Base-by-base conservation (phyloP, 2,888 invertebrate species). In the Nycteola revayana region DNA sequence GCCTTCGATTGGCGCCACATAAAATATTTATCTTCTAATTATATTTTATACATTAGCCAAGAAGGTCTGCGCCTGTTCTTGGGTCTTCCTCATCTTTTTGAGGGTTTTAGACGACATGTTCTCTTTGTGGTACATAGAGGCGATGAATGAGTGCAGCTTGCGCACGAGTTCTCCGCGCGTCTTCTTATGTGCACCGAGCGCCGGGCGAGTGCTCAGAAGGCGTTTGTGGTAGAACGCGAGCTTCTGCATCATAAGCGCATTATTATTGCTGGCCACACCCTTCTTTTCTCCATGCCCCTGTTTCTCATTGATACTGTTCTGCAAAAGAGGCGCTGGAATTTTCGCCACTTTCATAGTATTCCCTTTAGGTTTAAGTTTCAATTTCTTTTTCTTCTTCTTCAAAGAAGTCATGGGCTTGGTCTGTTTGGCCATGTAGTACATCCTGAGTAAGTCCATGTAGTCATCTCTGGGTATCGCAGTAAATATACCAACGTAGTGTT, bases 401-500 rank as follows among this genome's bases (percentile, higher is more conserved):
- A n/a, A 7, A 3, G 21, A n/a, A 7, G 58, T 66, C 10, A 52
- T 45, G 8, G 49, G 34, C 4, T 42, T 14, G 2, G 41, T 27
- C 7, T 44, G 44, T 42, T 65, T 66, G 1, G 52, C 32, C 7
- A 38, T 36, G 31, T 76, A 69, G 44, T 76, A 86, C 45, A 61
- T 74, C 25, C 68, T 60, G 1, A 87, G 49, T 26, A 87, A 59
- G 22, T 83, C 75, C 1, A 46, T 50, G 49, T 89, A 89, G 49
- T 89, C 87, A 29, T 73, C 52, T 40, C 89, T 68, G 2, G 78
- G 79, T 1, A 59, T 47, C 6, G 90, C 58, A 0, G 90, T 81
- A 49, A 92, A 92, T 51, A 92, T 89, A 27, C 74, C 60, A 28
- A 79, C 78, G 60, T 85, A 91, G 54, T 90, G 90, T 29, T 79